phyloP scores from a whole-genome alignment of 1,140 invertebrate species.

The Caenorhabditis briggsae region DNA sequence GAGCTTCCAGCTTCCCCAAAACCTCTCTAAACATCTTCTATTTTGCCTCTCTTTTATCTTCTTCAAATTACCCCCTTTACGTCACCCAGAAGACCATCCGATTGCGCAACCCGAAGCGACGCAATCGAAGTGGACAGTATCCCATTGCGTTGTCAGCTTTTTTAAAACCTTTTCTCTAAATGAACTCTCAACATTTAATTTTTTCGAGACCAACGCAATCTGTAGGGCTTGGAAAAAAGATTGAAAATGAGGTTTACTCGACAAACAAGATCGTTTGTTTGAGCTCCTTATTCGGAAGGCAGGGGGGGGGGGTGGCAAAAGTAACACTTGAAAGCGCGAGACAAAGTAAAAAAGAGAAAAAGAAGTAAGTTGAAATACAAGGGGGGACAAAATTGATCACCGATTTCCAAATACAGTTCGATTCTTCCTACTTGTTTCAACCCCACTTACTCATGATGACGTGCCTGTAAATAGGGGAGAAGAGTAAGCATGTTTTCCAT shows the following conservation, averaged over 20 bases:
- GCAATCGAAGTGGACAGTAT: not conserved
- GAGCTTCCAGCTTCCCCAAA: no score
- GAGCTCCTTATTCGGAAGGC: constrained; percentile 1
- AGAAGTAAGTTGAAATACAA: not conserved
- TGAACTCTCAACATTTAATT: not conserved
- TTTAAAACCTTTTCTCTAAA: not conserved
- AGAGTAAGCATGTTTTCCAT: constrained; percentile 51
- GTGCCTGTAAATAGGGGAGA: constrained; percentile 42
- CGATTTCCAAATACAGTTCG: constrained; percentile 35
- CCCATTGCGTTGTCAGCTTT: no score
- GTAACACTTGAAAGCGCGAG: constrained; percentile 7
- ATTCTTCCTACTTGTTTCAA: not conserved
- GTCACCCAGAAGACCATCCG: not conserved
- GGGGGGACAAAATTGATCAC: not conserved
- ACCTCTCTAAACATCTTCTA: no score
- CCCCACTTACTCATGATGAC: not conserved
- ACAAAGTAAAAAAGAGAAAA: not conserved
- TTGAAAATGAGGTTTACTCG: not conserved
- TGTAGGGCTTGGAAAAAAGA: no score
- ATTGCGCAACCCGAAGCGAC: not conserved
- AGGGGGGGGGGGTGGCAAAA: not conserved
- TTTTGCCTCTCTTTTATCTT: not conserved
- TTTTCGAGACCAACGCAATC: not conserved
- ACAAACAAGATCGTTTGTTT: constrained; percentile 37
- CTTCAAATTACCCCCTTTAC: not conserved